A percentile compares a stretch with the other conserved stretches of the same genome.
phyloP scores from a whole-genome alignment of 2,113 vertebrate species.

The Cyphomyrus discorhynchus region DNA sequence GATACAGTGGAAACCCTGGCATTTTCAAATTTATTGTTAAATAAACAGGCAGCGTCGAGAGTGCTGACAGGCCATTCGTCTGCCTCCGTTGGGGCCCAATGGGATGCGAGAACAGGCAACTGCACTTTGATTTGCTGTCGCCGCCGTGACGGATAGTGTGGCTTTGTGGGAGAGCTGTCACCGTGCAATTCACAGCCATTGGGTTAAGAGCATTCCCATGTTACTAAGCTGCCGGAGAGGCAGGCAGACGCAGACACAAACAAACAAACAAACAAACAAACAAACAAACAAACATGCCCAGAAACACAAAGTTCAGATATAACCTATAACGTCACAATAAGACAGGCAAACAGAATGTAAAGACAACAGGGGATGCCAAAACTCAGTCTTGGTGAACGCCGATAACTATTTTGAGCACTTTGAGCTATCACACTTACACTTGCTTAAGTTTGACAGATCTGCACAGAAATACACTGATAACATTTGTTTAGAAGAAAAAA shows the following conservation, averaged over 20 bases:
- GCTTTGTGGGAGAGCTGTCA: conserved; percentile 46
- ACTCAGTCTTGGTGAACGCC: not conserved
- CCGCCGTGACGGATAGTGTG: conserved; percentile 53
- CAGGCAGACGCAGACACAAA: not conserved
- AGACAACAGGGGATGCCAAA: not conserved
- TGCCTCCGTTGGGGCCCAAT: conserved; percentile 44
- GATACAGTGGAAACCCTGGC: conserved; percentile 48
- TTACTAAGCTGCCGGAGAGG: conserved; percentile 21
- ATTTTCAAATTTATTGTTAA: conserved; percentile 63
- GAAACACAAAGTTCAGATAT: not conserved
- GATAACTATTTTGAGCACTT: not conserved
- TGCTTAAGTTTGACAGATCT: not conserved
- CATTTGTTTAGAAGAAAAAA: not conserved
- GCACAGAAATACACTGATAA: not conserved
- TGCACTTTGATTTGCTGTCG: conserved; percentile 67
- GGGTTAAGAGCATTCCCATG: conserved; percentile 36
- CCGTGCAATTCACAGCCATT: conserved; percentile 42
- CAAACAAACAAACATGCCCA: not conserved
- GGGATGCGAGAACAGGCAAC: conserved; percentile 46
- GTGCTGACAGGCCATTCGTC: conserved; percentile 60
- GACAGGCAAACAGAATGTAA: not conserved
- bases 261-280: not conserved
- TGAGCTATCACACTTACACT: not conserved
- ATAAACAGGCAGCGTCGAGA: conserved; percentile 55
- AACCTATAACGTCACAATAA: not conserved